A percentile compares a stretch with the other conserved stretches of the same genome.
phyloP scores from a whole-genome alignment of 2,888 invertebrate genomes.

The Ectobius pallidus region DNA sequence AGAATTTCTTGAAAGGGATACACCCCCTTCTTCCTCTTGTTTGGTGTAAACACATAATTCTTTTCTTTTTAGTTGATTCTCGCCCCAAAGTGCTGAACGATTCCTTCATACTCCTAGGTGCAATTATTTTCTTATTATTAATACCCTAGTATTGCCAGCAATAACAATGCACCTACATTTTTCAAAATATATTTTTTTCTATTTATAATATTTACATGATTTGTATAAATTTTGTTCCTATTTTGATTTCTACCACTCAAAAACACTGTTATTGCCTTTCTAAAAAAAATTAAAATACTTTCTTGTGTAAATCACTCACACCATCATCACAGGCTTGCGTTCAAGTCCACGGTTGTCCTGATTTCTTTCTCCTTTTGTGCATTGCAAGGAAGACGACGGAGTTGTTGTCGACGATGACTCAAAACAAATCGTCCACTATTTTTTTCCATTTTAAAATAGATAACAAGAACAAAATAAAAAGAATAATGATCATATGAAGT shows the following conservation, averaged over 20 bases:
- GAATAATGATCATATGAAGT: conserved; percentile 23
- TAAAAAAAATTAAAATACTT: conserved; percentile 37
- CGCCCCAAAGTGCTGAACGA: conserved; percentile 26
- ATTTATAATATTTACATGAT: conserved; percentile 42
- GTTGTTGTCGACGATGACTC: neutral
- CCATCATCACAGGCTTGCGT: conserved; percentile 38
- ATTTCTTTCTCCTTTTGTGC: conserved; percentile 37
- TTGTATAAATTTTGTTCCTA: conserved; percentile 38
- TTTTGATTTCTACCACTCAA: conserved; percentile 27
- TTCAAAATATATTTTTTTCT: conserved; percentile 42
- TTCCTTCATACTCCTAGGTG: conserved; percentile 12
- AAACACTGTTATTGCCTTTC: conserved; percentile 23
- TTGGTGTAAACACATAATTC: too few species aligned
- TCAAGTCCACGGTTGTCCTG: conserved; percentile 39
- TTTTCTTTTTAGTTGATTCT: conserved; percentile 39
- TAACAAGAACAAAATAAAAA: conserved; percentile 33
- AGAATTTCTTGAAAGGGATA: conserved; percentile 36
- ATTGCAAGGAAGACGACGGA: conserved; percentile 42
- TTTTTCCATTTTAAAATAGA: conserved; percentile 29
- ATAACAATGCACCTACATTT: conserved; percentile 41
- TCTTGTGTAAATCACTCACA: conserved; percentile 38
- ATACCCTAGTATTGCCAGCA: conserved; percentile 25
- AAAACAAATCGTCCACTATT: conserved; percentile 8
- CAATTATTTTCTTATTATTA: conserved; percentile 6
- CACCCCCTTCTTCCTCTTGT: too few species aligned